Percentiles rank a stretch among this genome's conserved stretches.
Evolutionary conservation across 2,888 invertebrate genomes (phyloP).

Genomic region (Lasioglossum marginatum): DNA sequence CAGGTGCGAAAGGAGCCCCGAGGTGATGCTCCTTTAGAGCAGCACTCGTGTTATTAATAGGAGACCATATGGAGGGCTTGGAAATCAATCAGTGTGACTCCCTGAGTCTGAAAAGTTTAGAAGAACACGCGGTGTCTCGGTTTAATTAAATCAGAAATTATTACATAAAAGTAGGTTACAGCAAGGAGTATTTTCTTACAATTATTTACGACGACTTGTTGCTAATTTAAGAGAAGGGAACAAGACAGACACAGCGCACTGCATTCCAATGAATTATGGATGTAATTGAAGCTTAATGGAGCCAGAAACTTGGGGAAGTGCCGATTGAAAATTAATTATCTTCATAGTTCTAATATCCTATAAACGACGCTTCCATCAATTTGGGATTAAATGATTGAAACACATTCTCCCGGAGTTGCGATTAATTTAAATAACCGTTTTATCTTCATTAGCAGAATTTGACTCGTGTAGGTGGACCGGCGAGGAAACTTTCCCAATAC

Average conservation of each 20-base stretch:
- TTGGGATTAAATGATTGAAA: slow-evolving; percentile 21
- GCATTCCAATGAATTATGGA: not conserved
- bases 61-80: not conserved
- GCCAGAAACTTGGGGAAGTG: slow-evolving; percentile 10
- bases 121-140: not conserved
- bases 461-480: not conserved
- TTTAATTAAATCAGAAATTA: not conserved
- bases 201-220: not conserved
- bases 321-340: slow-evolving; percentile 30
- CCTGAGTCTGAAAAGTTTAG: not conserved
- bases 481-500: not conserved
- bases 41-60: not conserved
- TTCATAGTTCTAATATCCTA: not conserved
- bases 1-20: not conserved
- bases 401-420: not conserved
- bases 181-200: not conserved
- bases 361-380: slow-evolving; percentile 11
- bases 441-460: not conserved
- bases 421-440: slow-evolving; percentile 8
- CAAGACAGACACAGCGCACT: not conserved
- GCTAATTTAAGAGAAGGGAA: not conserved
- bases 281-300: slow-evolving; percentile 9
- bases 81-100: not conserved
- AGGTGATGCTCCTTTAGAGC: not conserved
- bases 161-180: not conserved